Conservation (phyloP, 2,888 invertebrate species). For the Crematogaster levior region DNA sequence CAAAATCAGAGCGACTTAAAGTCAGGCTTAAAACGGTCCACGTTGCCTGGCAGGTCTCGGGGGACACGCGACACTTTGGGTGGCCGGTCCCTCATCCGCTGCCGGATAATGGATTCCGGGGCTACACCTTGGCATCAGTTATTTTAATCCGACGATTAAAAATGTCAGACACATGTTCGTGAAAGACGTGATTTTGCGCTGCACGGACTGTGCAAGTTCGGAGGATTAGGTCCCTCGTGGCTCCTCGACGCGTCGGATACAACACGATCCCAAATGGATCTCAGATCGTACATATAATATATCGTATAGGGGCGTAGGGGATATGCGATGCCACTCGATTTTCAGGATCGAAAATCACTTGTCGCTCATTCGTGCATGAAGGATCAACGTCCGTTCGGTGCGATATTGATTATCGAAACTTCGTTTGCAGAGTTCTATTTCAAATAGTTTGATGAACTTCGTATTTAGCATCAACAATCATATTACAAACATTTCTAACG, state of each 20-base stretch:
- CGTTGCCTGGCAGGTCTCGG: slow-evolving; percentile 69
- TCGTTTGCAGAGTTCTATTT: not conserved
- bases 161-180: slow-evolving; percentile 84
- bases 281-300: slow-evolving; percentile 39
- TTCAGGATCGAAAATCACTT: slow-evolving; percentile 35
- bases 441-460: not conserved
- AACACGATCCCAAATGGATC: slow-evolving; percentile 49
- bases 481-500: not conserved
- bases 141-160: slow-evolving; percentile 84
- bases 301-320: too few relatives aligned
- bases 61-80: slow-evolving; percentile 82
- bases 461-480: not conserved
- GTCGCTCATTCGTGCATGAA: not conserved
- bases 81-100: slow-evolving; percentile 78
- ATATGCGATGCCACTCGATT: slow-evolving; percentile 56
- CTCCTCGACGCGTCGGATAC: slow-evolving; percentile 45
- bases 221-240: slow-evolving; percentile 77
- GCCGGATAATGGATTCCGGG: slow-evolving; percentile 79
- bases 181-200: slow-evolving; percentile 72
- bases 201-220: slow-evolving; percentile 70
- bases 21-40: slow-evolving; percentile 63
- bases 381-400: not conserved
- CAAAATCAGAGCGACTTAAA: slow-evolving; percentile 62
- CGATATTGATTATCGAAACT: slow-evolving; percentile 14
- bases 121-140: slow-evolving; percentile 82